These are phyloP conservation scores for Meleagris gallopavo DNA, from an alignment of 2,113 vertebrate species.

Conservation along the genomic window DNA sequence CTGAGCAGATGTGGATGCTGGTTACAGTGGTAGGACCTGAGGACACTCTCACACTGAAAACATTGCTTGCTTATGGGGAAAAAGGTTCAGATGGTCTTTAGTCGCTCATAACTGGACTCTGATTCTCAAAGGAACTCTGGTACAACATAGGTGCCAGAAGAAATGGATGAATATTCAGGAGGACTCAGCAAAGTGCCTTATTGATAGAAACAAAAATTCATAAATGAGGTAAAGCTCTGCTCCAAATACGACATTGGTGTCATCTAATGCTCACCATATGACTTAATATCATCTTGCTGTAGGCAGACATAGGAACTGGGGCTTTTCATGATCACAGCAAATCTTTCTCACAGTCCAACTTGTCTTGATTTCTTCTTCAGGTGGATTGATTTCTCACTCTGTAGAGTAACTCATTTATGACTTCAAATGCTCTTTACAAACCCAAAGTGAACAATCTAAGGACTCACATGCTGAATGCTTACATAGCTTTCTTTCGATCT, in stretches of 20 bases:
- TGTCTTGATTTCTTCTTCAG: conserved; percentile 20
- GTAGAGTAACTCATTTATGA: background rate
- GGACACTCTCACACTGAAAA: background rate
- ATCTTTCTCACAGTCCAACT: background rate
- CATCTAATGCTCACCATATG: conserved; percentile 33
- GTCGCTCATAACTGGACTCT: background rate
- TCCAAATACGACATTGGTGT: background rate
- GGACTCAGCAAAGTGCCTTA: background rate
- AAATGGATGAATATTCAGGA: background rate
- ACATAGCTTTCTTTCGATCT: background rate
- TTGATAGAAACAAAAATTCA: background rate
- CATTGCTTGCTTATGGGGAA: background rate
- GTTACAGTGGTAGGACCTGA: background rate
- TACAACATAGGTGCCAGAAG: background rate
- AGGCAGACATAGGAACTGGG: background rate
- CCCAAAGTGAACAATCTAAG: background rate
- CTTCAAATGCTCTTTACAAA: background rate
- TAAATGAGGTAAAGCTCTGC: background rate
- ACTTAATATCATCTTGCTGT: background rate
- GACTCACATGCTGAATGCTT: background rate
- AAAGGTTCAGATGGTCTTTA: background rate
- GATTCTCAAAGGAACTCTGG: background rate
- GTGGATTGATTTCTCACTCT: background rate
- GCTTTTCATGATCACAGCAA: background rate
- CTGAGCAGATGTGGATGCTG: background rate